phyloP scores from a whole-genome alignment of 2,113 vertebrate genomes.

The Charina bottae region DNA sequence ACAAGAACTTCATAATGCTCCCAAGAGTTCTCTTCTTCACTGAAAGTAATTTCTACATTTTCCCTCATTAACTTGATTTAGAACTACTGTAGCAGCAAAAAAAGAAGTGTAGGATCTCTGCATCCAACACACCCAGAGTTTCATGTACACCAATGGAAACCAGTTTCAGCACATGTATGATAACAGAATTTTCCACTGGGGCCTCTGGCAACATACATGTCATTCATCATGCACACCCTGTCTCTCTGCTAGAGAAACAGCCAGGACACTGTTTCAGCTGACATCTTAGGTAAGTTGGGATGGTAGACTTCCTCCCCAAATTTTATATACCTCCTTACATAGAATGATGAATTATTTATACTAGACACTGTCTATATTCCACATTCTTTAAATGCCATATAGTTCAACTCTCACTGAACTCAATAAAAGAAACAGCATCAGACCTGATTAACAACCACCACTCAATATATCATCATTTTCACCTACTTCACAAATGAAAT shows the following conservation, averaged over 20 bases:
- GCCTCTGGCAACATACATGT: background rate
- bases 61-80: too few relatives aligned
- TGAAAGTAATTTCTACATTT: too few relatives aligned
- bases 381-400: background rate
- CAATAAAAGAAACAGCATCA: background rate
- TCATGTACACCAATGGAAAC: background rate
- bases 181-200: background rate
- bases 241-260: background rate
- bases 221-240: background rate
- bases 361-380: background rate
- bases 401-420: constrained; percentile 1
- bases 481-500: constrained; percentile 8
- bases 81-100: too few relatives aligned
- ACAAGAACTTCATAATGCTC: too few relatives aligned
- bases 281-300: background rate
- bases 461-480: constrained; percentile 11
- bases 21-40: too few relatives aligned
- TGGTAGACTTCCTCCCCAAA: background rate
- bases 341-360: background rate
- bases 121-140: background rate
- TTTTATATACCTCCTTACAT: background rate
- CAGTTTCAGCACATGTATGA: background rate
- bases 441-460: background rate
- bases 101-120: background rate
- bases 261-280: background rate